Percentiles rank a stretch among this genome's conserved stretches.
phyloP scores from a whole-genome alignment of 2,888 invertebrate genomes.

The Dendrolimus houi region DNA sequence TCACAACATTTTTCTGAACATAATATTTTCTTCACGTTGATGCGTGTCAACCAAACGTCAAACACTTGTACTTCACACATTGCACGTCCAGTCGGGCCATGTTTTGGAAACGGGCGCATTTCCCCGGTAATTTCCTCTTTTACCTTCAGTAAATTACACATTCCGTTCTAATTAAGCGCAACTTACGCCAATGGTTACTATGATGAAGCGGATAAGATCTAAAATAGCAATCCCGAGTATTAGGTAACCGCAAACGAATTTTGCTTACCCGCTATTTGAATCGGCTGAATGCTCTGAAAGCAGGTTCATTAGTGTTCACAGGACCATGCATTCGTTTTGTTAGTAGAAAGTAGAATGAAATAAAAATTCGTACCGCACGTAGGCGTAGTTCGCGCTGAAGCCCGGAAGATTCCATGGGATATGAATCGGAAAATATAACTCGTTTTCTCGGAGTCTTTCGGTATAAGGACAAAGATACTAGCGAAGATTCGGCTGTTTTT shows the following conservation, averaged over 20 bases:
- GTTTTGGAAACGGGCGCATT: slow-evolving; percentile 28
- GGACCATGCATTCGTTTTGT: slow-evolving; percentile 39
- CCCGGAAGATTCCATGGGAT: slow-evolving; percentile 26
- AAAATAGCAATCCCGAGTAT: slow-evolving; percentile 19
- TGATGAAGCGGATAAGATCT: slow-evolving; percentile 19
- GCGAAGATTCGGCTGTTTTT: background rate
- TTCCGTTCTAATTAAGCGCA: slow-evolving; percentile 10
- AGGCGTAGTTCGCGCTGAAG: slow-evolving; percentile 9
- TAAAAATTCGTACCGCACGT: slow-evolving; percentile 26
- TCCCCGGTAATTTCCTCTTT: slow-evolving; percentile 31
- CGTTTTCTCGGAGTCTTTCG: slow-evolving; percentile 17
- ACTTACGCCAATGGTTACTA: slow-evolving; percentile 11
- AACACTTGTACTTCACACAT: slow-evolving; percentile 12
- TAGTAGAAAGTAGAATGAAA: slow-evolving; percentile 33
- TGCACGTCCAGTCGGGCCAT: slow-evolving; percentile 18
- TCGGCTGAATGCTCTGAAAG: slow-evolving; percentile 35
- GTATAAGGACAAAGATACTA: slow-evolving; percentile 7
- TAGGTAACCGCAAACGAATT: slow-evolving; percentile 25
- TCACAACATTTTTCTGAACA: background rate
- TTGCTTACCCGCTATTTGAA: slow-evolving; percentile 25
- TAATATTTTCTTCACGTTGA: background rate
- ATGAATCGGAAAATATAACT: slow-evolving; percentile 32
- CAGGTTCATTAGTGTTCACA: slow-evolving; percentile 50
- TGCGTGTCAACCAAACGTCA: slow-evolving; percentile 1
- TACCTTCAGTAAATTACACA: slow-evolving; percentile 18